These are phyloP conservation scores for Melanotaenia pygmaea DNA, from an alignment of 2,797 vertebrate genomes.

Conservation along the genomic window DNA sequence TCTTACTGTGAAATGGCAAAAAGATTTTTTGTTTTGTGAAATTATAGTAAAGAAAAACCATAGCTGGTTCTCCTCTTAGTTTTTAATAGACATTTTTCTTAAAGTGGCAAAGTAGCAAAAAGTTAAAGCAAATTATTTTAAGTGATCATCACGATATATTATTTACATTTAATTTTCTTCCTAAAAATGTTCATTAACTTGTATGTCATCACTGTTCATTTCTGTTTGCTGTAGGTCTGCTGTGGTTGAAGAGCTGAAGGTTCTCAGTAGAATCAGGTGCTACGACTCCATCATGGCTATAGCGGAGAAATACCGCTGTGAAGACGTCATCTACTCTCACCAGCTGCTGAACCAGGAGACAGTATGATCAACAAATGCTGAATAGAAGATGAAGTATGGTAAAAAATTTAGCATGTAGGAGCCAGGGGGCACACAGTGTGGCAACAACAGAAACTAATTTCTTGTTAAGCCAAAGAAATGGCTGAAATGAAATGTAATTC, in stretches of 20 bases:
- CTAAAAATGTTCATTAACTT: not conserved
- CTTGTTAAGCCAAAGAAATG: not conserved
- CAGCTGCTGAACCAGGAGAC: constrained; percentile 74
- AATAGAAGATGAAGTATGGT: not conserved
- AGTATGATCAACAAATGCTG: constrained; percentile 23
- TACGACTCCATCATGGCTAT: constrained; percentile 81
- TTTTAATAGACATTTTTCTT: too few species aligned
- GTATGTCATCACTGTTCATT: not conserved
- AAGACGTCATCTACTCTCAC: constrained; percentile 80
- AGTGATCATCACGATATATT: not conserved
- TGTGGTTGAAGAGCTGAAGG: constrained; percentile 81
- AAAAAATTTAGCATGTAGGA: not conserved
- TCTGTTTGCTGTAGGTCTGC: constrained; percentile 54
- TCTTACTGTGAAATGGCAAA: not conserved
- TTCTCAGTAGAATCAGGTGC: constrained; percentile 87
- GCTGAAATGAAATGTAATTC: not conserved
- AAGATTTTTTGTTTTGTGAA: too few species aligned
- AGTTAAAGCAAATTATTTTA: not conserved
- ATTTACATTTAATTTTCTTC: not conserved
- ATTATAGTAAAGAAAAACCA: too few species aligned
- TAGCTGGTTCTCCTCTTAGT: too few species aligned
- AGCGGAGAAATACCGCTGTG: constrained; percentile 83
- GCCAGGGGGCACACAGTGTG: not conserved
- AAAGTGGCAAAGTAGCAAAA: not conserved
- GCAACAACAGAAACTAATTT: not conserved